Evolutionary conservation across 2,888 invertebrate species (phyloP), one percentile per base, ranked within the genome.

Genomic region (Lutraria lutraria): DNA sequence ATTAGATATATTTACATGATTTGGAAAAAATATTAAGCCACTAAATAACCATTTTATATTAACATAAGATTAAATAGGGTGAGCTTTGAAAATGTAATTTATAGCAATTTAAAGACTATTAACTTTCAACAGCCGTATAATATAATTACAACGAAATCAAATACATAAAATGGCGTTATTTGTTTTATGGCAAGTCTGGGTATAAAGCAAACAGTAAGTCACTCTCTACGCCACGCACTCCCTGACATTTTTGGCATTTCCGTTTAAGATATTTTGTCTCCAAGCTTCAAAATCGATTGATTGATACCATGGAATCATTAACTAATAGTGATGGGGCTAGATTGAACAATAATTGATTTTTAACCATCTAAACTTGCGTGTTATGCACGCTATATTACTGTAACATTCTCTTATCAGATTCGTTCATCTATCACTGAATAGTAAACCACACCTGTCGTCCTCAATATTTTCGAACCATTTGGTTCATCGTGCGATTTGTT

Each of bases 371-470:
- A 85, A 83, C 21, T 85, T 63, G 85, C 88, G 86, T 86, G 88
- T 52, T 60, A 56, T 83, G 85, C 56, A 60, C 21, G 31, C n/a
- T 83, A 8, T 56, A 76, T 63, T 86, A 85, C 53, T 79, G 88
- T 88, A 88, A 88, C 88, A 88, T 85, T 85, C 80, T 88, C 86
- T 88, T 88, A 88, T 88, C 88, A 21, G 56, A 10, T n/a, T 56
- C 13, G 13, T 60, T 31, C 34, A 85, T 85, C 85, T 79, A 34
- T 60, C 34, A 16, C 21, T 56, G 34, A 31, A n/a, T 34, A 34
- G 53, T 25, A 16, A 21, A 56, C 52, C 85, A 76, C 88, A 88
- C 88, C 88, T 88, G 88, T 83, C 86, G 85, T 83, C 88, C 82
- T 29, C 72, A 81, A 85, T 25, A 54, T 10, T 68, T 52, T 83